phyloP scores from a whole-genome alignment of 2,797 vertebrate species.

The Chrosomus eos region DNA sequence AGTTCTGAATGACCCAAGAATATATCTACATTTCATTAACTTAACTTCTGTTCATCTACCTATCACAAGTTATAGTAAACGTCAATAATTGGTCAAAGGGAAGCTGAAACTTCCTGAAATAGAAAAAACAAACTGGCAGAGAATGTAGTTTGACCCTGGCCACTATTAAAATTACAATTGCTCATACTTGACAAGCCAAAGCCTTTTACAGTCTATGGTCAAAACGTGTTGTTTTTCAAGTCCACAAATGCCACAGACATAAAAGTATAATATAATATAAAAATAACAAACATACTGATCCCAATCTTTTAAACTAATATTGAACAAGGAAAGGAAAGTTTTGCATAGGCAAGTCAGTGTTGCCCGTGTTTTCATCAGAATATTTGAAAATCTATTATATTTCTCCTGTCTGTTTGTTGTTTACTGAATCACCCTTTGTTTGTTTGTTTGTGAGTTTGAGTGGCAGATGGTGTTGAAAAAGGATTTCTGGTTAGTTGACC shows the following conservation, averaged over 20 bases:
- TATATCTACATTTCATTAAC: slow-evolving; percentile 17
- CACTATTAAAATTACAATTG: neutral
- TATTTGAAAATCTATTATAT: neutral
- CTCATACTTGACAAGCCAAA: neutral
- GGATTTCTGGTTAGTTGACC: neutral
- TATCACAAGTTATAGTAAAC: neutral
- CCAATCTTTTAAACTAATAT: neutral
- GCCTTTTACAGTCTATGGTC: too few species aligned
- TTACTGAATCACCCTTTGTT: neutral
- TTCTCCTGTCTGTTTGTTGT: neutral
- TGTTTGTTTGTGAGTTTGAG: neutral
- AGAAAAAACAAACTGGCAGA: neutral
- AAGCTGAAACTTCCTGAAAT: neutral
- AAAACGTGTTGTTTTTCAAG: neutral
- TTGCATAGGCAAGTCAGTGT: neutral
- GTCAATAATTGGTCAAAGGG: neutral
- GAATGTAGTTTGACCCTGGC: neutral
- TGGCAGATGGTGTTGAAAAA: neutral
- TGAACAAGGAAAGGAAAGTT: neutral
- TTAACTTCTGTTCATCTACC: neutral
- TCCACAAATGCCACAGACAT: neutral
- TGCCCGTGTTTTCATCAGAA: neutral
- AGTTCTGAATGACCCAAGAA: neutral
- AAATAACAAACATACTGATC: neutral
- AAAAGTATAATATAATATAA: neutral